A percentile compares a stretch with the other conserved stretches of the same genome.
Evolutionary conservation across 2,888 invertebrate species (phyloP).

Genomic region (Eledona agricola): DNA sequence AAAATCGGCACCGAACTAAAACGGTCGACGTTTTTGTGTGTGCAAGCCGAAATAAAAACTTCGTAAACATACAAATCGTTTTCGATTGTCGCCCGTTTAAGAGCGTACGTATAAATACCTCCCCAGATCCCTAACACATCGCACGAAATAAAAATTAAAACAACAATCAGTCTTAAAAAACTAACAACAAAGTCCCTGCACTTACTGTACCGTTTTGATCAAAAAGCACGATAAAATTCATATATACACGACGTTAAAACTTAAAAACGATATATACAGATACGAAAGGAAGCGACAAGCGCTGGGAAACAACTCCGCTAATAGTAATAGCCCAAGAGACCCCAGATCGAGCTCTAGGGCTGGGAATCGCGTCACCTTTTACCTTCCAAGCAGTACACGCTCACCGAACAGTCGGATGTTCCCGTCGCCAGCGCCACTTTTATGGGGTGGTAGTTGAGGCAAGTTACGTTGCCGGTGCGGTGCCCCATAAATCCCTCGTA

Average conservation of each 20-base stretch:
- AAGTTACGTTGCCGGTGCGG: slow-evolving; percentile 86
- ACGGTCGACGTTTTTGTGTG: no score
- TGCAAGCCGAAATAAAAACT: no score
- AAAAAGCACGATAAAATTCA: slow-evolving; percentile 32
- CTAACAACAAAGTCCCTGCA: slow-evolving; percentile 31
- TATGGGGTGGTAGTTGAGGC: slow-evolving; percentile 90
- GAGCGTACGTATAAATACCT: slow-evolving; percentile 18
- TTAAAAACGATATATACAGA: no score
- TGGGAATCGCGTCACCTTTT: slow-evolving; percentile 73
- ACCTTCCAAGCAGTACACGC: slow-evolving; percentile 78
- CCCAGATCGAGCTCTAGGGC: slow-evolving; percentile 60
- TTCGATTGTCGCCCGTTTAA: no score
- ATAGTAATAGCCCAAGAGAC: slow-evolving; percentile 52
- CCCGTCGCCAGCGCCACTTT: slow-evolving; percentile 87
- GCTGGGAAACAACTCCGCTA: slow-evolving; percentile 17
- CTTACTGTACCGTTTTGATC: slow-evolving; percentile 26
- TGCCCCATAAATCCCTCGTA: slow-evolving; percentile 93
- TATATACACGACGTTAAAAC: no score
- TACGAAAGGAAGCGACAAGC: slow-evolving; percentile 17
- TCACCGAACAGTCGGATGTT: slow-evolving; percentile 84
- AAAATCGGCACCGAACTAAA: slow-evolving; percentile 21
- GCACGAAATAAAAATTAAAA: slow-evolving; percentile 17
- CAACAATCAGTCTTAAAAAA: slow-evolving; percentile 35
- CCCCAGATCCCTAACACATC: slow-evolving; percentile 2
- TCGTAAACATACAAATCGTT: no score